Evolutionary conservation across 2,113 vertebrate species (phyloP).

Genomic region (Chroicocephalus ridibundus): DNA sequence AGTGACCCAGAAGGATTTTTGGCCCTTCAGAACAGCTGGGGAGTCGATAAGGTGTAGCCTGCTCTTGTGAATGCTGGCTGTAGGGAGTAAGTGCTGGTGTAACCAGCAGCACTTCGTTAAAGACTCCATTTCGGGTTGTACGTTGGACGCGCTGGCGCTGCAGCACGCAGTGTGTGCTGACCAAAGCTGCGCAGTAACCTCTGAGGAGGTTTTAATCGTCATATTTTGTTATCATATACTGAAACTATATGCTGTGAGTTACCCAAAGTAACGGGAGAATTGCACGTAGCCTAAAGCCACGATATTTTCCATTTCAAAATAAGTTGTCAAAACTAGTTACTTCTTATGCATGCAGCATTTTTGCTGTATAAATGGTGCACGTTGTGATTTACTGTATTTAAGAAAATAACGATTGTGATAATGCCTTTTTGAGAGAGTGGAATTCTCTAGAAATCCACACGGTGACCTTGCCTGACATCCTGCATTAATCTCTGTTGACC

Average conservation of each 20-base stretch:
- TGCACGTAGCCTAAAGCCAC: not conserved
- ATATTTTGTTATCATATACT: accelerated
- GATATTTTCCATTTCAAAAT: not conserved
- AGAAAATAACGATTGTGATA: not conserved
- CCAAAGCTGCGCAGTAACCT: not conserved
- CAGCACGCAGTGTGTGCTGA: accelerated
- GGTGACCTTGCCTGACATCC: slow-evolving; percentile 2
- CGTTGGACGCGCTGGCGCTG: not conserved
- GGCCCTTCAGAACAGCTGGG: not conserved
- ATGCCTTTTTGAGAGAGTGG: not conserved
- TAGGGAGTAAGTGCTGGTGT: not conserved
- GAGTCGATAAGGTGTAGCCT: not conserved
- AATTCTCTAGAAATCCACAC: not conserved
- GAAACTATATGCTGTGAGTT: not conserved
- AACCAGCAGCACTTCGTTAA: not conserved
- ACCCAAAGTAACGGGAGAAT: not conserved
- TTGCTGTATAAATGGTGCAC: not conserved
- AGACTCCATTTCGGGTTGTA: not conserved
- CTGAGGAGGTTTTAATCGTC: no score
- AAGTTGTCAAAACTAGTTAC: not conserved
- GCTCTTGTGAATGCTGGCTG: not conserved
- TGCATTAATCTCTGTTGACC: not conserved
- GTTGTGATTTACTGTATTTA: not conserved
- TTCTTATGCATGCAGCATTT: not conserved
- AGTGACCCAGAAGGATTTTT: no score